These are phyloP conservation scores for Notechis scutatus DNA, from an alignment of 2,113 vertebrate species.

Conservation along the genomic window DNA sequence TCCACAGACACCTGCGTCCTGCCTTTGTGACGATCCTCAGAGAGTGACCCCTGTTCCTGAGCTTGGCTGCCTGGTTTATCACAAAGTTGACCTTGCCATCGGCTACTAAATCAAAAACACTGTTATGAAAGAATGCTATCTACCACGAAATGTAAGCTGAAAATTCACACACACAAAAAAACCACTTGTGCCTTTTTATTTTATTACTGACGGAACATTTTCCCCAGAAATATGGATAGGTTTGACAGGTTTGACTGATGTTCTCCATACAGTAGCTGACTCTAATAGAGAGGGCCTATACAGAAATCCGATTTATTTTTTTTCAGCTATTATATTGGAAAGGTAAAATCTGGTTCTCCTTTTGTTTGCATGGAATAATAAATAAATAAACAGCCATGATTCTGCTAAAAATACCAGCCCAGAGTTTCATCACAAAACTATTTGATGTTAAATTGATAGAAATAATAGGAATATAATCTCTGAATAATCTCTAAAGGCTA, in stretches of 20 bases:
- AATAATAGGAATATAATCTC: neutral
- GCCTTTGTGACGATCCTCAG: neutral
- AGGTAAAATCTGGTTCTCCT: neutral
- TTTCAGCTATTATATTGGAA: neutral
- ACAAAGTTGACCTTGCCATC: constrained; percentile 8
- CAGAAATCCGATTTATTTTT: neutral
- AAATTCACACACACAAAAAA: neutral
- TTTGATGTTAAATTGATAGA: neutral
- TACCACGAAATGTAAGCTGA: neutral
- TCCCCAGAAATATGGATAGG: neutral
- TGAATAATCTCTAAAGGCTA: neutral
- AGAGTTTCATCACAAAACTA: neutral
- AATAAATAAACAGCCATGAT: neutral
- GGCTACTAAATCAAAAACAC: constrained; percentile 1
- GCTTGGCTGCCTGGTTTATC: constrained; percentile 5
- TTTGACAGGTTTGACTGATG: neutral
- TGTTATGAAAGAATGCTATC: constrained; percentile 1
- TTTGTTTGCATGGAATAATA: neutral
- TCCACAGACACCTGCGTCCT: constrained; percentile 41
- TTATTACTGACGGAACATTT: neutral
- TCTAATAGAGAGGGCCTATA: neutral
- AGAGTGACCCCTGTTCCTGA: constrained; percentile 26
- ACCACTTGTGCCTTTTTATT: neutral
- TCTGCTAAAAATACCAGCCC: neutral
- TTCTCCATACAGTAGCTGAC: neutral